Conservation (phyloP, 2,888 invertebrate genomes). For the Spatulosminthurus flaviceps region DNA sequence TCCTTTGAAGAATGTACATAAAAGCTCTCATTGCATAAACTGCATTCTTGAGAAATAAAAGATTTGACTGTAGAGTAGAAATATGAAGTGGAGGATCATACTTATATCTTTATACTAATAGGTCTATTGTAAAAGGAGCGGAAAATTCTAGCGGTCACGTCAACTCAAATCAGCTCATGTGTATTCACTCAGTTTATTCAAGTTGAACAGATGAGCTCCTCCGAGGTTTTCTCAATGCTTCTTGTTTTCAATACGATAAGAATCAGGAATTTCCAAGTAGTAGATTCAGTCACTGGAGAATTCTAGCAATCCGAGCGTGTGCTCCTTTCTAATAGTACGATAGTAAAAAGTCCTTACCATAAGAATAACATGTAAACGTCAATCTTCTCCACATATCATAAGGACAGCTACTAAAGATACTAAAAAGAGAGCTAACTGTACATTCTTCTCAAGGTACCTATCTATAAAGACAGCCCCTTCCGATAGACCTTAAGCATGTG, state of each 20-base stretch:
- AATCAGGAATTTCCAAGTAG: conserved; percentile 37
- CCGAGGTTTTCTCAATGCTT: conserved; percentile 7
- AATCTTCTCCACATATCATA: too few species aligned
- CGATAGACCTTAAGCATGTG: too few species aligned
- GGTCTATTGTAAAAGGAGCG: too few species aligned
- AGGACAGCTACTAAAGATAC: too few species aligned
- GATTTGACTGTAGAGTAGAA: background rate
- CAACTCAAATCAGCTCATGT: conserved; percentile 44
- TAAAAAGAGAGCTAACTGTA: too few species aligned
- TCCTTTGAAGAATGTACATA: too few species aligned
- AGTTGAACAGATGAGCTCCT: conserved; percentile 46
- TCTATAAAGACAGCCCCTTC: too few species aligned
- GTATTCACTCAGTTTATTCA: conserved; percentile 43
- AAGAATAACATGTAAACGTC: too few species aligned
- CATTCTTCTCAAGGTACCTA: too few species aligned
- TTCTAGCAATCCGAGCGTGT: conserved; percentile 33
- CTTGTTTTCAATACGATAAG: conserved; percentile 44
- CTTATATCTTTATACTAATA: too few species aligned
- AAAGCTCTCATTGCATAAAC: background rate
- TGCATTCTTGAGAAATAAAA: background rate
- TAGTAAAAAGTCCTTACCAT: too few species aligned
- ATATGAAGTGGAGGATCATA: background rate
- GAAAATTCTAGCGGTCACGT: conserved; percentile 27
- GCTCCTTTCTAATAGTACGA: too few species aligned
- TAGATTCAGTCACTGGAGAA: conserved; percentile 21